Percentiles rank a stretch among this genome's conserved stretches.
Evolutionary conservation across 2,888 invertebrate genomes (phyloP).

Genomic region (Stegana nigrithorax): DNA sequence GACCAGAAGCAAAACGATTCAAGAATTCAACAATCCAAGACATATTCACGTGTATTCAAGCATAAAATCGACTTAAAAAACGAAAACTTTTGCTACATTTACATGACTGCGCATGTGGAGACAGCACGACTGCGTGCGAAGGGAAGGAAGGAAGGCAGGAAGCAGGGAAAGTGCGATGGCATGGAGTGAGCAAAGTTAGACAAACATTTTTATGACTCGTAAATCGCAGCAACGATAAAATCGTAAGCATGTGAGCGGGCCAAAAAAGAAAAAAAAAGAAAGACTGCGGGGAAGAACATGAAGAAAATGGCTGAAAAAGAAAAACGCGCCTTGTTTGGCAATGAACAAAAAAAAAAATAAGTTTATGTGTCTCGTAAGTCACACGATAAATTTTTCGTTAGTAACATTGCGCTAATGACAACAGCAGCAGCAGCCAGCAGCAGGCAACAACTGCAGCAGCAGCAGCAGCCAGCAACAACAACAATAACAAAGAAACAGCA

Average conservation of each 20-base stretch:
- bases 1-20: not conserved
- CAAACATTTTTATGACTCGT: constrained; percentile 60
- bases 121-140: constrained; percentile 1
- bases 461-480: constrained; percentile 3
- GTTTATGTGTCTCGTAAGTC: constrained; percentile 47
- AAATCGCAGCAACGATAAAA: constrained; percentile 62
- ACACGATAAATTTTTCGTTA: constrained; percentile 48
- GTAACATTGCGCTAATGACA: constrained; percentile 62
- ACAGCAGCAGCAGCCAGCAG: constrained; percentile 30
- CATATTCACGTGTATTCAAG: constrained; percentile 33
- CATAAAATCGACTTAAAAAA: constrained; percentile 49
- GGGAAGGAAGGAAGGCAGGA: constrained; percentile 7
- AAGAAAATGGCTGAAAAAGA: not conserved
- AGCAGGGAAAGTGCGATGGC: constrained; percentile 19
- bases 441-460: not conserved
- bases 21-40: not conserved
- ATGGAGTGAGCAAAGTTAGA: constrained; percentile 16
- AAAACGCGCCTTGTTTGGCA: too few species aligned
- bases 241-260: constrained; percentile 33
- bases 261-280: not conserved
- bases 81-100: constrained; percentile 13
- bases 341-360: constrained; percentile 19
- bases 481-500: not conserved
- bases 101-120: too few species aligned
- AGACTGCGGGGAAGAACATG: not conserved